Percentiles rank a stretch among this genome's conserved stretches.
phyloP scores from a whole-genome alignment of 1,140 invertebrate genomes.

The Aphelinus certus region DNA sequence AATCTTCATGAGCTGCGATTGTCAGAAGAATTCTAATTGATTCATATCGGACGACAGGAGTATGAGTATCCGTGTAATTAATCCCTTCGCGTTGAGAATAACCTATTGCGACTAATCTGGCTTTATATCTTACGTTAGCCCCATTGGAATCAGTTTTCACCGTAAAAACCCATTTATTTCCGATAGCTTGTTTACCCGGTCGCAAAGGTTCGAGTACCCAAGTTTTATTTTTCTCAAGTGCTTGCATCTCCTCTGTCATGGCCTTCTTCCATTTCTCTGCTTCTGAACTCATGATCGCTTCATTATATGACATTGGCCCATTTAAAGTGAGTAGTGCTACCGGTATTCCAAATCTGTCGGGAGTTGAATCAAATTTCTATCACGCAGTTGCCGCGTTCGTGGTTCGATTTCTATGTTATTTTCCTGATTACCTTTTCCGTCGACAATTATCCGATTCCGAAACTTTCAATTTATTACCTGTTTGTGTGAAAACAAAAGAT shows the following conservation, averaged over 20 bases:
- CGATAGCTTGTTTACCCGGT: neutral
- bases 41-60: constrained; percentile 18
- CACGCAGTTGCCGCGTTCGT: neutral
- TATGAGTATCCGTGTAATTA: constrained; percentile 14
- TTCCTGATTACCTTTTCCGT: too few species aligned
- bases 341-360: neutral
- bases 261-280: neutral
- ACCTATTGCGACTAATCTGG: constrained; percentile 9
- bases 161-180: neutral
- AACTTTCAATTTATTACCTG: constrained; percentile 45
- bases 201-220: neutral
- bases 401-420: too few species aligned
- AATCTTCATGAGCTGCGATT: neutral
- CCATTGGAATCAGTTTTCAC: neutral
- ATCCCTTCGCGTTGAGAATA: constrained; percentile 5
- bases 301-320: neutral
- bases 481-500: constrained; percentile 49
- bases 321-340: too few species aligned
- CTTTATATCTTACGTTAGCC: constrained; percentile 27
- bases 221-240: neutral
- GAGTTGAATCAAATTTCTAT: neutral
- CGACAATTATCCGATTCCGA: constrained; percentile 37
- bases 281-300: neutral
- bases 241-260: neutral
- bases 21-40: neutral